Base-by-base conservation (phyloP, 2,113 vertebrate species). In the Mugil cephalus region DNA sequence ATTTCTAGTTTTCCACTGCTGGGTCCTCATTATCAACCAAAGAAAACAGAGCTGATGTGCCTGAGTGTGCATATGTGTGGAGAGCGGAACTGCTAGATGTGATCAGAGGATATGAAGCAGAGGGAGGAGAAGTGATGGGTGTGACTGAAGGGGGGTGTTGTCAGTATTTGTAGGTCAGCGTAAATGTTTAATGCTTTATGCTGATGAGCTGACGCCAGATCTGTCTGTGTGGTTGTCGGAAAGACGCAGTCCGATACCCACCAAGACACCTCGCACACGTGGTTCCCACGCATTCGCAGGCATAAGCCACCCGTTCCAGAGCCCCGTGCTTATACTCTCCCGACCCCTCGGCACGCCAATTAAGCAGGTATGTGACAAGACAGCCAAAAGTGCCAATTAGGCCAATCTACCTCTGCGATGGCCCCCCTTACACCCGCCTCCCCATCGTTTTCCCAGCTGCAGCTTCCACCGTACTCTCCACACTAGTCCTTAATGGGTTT, bases 101-200 rank as follows among this genome's bases (percentile, higher is more conserved):
- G 46, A 50, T 62, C 17, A 38, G 53, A 77, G 35, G 24, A 78
- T 66, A 69, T 58, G 47, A 79, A 67, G 56, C 56, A 34, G 48
- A 64, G 38, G 59, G 66, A 76, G 18, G 56, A 67, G 72, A 69
- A 64, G 78, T 40, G 62, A 80, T 47, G 77, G 83, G 82, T 70
- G 82, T 84, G 82, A 90, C 76, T 65, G 78, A 83, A 80, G 46
- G 24, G 58, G 70, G 24, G 69, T n/a, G 73, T 74, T 79, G 78
- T 73, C 78, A 82, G 67, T 52, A 71, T 91, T 94, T 93, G 91
- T 94, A 91, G 90, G 92, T 92, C 91, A 91, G 82, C 46, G 69
- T 94, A 92, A 94, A 94, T 93, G 90, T 94, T 94, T 94, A 91
- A 94, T 94, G 92, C 68, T 67, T 87, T 87, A 91, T 88, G 89